These are phyloP conservation scores for Lycophotia porphyrea DNA, from an alignment of 2,888 invertebrate species.

Conservation along the genomic window DNA sequence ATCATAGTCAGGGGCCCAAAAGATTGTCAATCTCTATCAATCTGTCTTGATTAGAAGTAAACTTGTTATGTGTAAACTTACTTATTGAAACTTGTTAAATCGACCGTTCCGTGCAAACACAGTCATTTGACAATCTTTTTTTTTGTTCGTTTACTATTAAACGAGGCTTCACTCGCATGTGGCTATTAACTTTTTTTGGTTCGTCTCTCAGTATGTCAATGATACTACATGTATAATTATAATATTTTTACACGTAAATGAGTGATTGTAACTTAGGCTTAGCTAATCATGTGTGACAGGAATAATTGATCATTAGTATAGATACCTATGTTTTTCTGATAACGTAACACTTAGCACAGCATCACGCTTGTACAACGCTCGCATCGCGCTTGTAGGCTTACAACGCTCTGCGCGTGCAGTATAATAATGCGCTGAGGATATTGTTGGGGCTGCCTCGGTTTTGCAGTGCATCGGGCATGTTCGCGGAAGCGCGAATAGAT, in stretches of 20 bases:
- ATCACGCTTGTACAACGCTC: neutral
- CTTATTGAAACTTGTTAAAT: neutral
- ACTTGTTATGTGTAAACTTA: neutral
- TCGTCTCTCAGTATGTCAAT: slow-evolving; percentile 39
- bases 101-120: slow-evolving; percentile 3
- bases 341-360: neutral
- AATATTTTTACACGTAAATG: slow-evolving; percentile 26
- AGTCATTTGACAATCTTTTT: slow-evolving; percentile 27
- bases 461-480: no score
- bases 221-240: slow-evolving; percentile 33
- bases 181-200: slow-evolving; percentile 45
- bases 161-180: slow-evolving; percentile 17
- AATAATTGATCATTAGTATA: slow-evolving; percentile 32
- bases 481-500: no score
- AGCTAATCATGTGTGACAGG: slow-evolving; percentile 38
- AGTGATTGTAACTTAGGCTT: slow-evolving; percentile 21
- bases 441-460: no score
- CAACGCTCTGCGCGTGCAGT: no score
- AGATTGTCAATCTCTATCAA: no score
- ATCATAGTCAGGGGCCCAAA: no score
- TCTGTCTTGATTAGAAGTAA: no score
- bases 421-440: no score
- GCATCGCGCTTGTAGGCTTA: no score
- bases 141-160: slow-evolving; percentile 27
- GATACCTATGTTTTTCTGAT: slow-evolving; percentile 18